A percentile compares a stretch with the other conserved stretches of the same genome.
These are phyloP conservation scores for Stigmatopora argus DNA, from an alignment of 2,113 vertebrate species.

Conservation along the genomic window DNA sequence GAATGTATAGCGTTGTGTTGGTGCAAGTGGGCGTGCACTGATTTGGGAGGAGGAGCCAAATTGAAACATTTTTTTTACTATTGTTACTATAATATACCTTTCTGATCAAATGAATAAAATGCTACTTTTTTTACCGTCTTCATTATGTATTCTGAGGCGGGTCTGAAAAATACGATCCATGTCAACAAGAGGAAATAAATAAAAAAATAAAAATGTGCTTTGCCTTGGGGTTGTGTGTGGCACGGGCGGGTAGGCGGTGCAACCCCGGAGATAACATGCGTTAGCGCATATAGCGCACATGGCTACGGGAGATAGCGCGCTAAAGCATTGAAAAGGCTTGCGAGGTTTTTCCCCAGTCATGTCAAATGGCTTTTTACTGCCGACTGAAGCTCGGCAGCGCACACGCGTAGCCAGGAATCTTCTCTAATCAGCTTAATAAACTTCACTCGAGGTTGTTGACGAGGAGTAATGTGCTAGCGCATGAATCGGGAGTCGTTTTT, in stretches of 20 bases:
- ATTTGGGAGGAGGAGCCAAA: too few relatives aligned
- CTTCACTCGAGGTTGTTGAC: not conserved
- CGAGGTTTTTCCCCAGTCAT: not conserved
- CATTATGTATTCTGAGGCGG: too few relatives aligned
- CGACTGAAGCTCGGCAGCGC: not conserved
- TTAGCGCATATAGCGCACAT: constrained; percentile 13
- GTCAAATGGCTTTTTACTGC: too few relatives aligned
- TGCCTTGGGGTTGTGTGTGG: not conserved
- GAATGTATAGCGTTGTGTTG: too few relatives aligned
- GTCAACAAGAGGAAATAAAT: not conserved
- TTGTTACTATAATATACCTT: too few relatives aligned
- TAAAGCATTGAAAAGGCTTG: constrained; percentile 1
- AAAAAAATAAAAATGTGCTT: constrained; percentile 12
- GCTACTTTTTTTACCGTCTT: too few relatives aligned
- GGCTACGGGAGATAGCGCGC: constrained; percentile 7
- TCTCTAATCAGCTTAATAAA: constrained; percentile 25
- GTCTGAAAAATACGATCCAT: not conserved
- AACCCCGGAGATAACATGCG: not conserved
- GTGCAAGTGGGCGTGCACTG: too few relatives aligned
- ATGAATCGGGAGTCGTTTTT: too few relatives aligned
- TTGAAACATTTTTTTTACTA: too few relatives aligned
- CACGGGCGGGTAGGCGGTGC: not conserved
- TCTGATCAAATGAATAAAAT: too few relatives aligned
- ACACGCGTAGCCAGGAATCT: constrained; percentile 21
- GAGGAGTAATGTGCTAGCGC: not conserved